phyloP scores from a whole-genome alignment of 2,113 vertebrate genomes.

The Dermatemys mawii region DNA sequence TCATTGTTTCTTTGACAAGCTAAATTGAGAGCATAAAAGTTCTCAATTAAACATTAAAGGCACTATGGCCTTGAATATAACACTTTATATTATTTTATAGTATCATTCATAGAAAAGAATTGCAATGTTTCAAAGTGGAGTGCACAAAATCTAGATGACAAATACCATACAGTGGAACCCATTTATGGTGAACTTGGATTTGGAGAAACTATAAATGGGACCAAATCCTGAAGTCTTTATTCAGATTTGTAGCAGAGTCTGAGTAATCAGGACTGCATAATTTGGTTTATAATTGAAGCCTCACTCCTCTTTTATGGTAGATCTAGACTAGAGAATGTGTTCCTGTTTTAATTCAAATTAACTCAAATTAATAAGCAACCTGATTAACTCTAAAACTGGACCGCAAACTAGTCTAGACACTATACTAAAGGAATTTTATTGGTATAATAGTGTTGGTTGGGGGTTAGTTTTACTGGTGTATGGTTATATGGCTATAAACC shows the following conservation, averaged over 20 bases:
- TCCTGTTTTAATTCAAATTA: background rate
- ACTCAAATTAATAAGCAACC: background rate
- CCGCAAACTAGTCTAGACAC: background rate
- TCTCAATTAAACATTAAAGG: slow-evolving; percentile 2
- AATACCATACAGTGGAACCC: background rate
- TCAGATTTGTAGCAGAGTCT: background rate
- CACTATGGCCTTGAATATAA: background rate
- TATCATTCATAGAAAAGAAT: background rate
- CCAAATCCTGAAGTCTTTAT: background rate
- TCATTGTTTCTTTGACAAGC: background rate
- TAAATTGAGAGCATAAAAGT: slow-evolving; percentile 4
- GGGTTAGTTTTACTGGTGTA: background rate
- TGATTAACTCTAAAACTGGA: background rate
- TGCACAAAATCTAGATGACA: background rate
- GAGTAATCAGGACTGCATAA: background rate
- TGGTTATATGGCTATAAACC: background rate
- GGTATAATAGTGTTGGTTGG: background rate
- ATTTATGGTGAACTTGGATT: background rate
- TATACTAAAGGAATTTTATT: background rate
- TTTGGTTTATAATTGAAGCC: background rate
- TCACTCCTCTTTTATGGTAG: background rate
- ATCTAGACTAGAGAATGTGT: background rate
- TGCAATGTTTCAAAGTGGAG: background rate
- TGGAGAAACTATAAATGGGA: background rate
- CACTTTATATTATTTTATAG: slow-evolving; percentile 1